Evolutionary conservation across 2,113 vertebrate species (phyloP).

Genomic region (Mustela lutreola): DNA sequence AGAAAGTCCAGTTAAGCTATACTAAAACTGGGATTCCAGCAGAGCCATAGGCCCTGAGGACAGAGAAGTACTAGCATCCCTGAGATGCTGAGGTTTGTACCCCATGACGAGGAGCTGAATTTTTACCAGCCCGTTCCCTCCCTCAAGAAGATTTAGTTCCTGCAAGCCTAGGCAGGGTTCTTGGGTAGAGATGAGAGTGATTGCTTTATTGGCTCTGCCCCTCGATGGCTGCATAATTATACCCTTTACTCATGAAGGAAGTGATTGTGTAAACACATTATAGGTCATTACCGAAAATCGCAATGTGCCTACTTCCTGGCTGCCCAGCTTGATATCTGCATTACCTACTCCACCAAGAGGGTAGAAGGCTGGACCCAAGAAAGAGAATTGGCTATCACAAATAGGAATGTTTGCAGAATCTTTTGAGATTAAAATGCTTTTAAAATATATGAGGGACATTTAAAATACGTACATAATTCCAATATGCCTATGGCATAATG

Average conservation of each 20-base stretch:
- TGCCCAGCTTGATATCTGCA: conserved; percentile 33
- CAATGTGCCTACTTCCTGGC: conserved; percentile 11
- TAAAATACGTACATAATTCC: neutral
- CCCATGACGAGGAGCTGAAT: neutral
- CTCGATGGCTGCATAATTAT: conserved; percentile 5
- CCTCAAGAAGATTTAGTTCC: neutral
- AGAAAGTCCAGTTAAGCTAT: neutral
- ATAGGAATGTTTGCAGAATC: neutral
- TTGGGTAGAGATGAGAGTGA: neutral
- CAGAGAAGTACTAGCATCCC: neutral
- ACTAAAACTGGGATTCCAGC: neutral
- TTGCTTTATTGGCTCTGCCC: conserved; percentile 45
- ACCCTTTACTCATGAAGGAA: conserved; percentile 61
- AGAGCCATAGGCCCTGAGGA: neutral
- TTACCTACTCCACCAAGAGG: neutral
- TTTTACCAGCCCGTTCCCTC: neutral
- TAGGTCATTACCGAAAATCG: conserved; percentile 43
- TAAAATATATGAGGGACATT: neutral
- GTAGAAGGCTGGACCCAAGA: neutral
- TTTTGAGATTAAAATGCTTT: conserved; percentile 33
- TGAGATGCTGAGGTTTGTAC: neutral
- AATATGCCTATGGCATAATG: neutral
- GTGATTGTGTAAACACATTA: conserved; percentile 52
- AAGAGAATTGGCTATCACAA: neutral
- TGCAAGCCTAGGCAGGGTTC: conserved; percentile 4